Evolutionary conservation across 2,113 vertebrate species (phyloP).

Genomic region (Rhabdomys dilectus): DNA sequence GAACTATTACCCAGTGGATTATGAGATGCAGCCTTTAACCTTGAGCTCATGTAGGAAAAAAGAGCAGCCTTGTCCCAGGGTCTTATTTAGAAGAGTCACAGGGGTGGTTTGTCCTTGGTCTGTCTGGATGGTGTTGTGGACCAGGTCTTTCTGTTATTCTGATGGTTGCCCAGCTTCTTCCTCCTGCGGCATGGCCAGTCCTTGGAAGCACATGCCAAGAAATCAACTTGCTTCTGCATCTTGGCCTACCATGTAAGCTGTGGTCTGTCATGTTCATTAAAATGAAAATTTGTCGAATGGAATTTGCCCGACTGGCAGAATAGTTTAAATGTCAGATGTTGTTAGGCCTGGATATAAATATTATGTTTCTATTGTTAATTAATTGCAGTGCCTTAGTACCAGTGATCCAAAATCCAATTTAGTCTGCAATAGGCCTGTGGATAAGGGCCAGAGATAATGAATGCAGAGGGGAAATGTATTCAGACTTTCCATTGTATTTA

Average conservation of each 20-base stretch:
- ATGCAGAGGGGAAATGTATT: constrained; percentile 75
- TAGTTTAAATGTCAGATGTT: constrained; percentile 84
- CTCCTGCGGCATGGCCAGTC: constrained; percentile 14
- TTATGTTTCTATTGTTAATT: constrained; percentile 85
- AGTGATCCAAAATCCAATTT: constrained; percentile 84
- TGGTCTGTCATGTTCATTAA: constrained; percentile 80
- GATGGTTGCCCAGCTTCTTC: neutral
- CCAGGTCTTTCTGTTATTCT: constrained; percentile 28
- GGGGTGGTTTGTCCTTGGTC: constrained; percentile 16
- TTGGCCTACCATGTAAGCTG: constrained; percentile 73
- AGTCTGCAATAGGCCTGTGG: constrained; percentile 79
- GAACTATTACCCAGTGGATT: constrained; percentile 37
- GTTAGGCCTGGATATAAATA: constrained; percentile 82
- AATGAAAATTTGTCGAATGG: constrained; percentile 82
- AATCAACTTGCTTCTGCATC: constrained; percentile 64
- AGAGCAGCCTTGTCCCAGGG: neutral
- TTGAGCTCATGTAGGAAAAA: neutral
- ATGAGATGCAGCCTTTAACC: constrained; percentile 32
- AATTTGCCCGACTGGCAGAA: constrained; percentile 81
- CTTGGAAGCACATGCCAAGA: constrained; percentile 62
- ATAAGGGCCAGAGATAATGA: constrained; percentile 81
- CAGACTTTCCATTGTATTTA: constrained; percentile 77
- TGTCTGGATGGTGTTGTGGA: neutral
- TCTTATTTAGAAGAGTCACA: neutral
- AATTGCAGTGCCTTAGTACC: constrained; percentile 80